Evolutionary conservation across 2,888 invertebrate species (phyloP), one percentile per base, ranked within the genome.

Genomic region (Morpho helenor): DNA sequence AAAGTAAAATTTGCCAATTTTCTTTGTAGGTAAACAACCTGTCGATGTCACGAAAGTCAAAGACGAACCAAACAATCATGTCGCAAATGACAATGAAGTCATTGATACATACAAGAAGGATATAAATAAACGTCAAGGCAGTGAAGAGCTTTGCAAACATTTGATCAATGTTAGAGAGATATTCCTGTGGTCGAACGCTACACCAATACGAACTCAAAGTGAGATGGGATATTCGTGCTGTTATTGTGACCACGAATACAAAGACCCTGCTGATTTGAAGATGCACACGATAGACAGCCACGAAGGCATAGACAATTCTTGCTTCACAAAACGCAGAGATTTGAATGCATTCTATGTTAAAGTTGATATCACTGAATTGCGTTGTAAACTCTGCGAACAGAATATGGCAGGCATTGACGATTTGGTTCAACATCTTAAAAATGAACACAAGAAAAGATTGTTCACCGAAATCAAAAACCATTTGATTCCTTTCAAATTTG

Each of bases 151-250:
- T 6, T 56, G 67, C n/a, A 79, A 79, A 65, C 80, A 80, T 63
- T 65, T 74, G 7, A 63, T 57, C 8, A 80, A 77, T 57, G 70
- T 77, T 9, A 70, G 68, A 60, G 70, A 72, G 50, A 67, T 82
- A 10, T 64, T 82, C 2, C 59, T 68, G 3, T 67, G 67, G 54
- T 70, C 82, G 1, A 83, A 82, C 52, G 82, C 82, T 0, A 82
- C 83, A 0, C 79, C 81, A 0, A 78, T 80, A 9, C 64, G 76
- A 46, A 65, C 70, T 4, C 69, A 70, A 8, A 72, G 66, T 8
- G 77, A 77, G 0, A 72, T 74, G 1, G 81, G 80, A 0, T 82
- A 76, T 47, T 70, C 69, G 0, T 82, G 82, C 48, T 71, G 71
- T 49, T 82, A 71, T 49, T 82, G 82, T 56, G 58, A 61, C 1